phyloP scores from a whole-genome alignment of 30 jellyfish, hydroid and myxozoan genomes.

The Catostylus mosaicus region DNA sequence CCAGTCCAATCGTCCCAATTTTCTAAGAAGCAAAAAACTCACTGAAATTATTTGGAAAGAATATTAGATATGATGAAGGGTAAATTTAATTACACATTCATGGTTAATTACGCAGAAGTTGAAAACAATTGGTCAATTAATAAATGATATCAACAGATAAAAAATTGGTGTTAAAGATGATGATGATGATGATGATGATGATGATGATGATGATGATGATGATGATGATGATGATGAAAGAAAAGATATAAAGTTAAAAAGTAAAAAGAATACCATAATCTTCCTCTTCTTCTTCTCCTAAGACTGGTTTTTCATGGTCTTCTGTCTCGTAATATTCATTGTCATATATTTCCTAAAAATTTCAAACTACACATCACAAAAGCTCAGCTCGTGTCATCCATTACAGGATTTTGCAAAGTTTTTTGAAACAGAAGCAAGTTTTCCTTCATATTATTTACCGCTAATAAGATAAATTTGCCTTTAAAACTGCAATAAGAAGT shows the following conservation, averaged over 20 bases:
- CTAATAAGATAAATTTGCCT: no score
- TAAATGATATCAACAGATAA: no score
- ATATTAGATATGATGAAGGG: no score
- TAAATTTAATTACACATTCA: no score
- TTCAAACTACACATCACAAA: no score
- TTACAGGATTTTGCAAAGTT: no score
- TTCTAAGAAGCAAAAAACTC: constrained; percentile 43
- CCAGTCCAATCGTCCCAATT: constrained; percentile 95
- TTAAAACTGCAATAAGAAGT: no score
- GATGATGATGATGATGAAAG: neutral
- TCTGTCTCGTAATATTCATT: constrained; percentile 78
- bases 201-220: neutral
- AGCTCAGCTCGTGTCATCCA: no score
- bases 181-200: neutral
- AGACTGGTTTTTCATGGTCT: constrained; percentile 80
- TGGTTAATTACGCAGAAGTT: no score
- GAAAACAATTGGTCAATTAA: no score
- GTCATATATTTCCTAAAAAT: constrained; percentile 71
- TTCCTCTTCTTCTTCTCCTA: constrained; percentile 74
- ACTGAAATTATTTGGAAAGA: neutral
- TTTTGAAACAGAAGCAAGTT: no score
- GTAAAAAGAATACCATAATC: constrained; percentile 17
- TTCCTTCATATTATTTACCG: no score
- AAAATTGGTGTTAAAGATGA: neutral
- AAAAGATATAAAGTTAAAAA: neutral